phyloP scores from a whole-genome alignment of 2,113 vertebrate genomes.

The Hyaena hyaena region DNA sequence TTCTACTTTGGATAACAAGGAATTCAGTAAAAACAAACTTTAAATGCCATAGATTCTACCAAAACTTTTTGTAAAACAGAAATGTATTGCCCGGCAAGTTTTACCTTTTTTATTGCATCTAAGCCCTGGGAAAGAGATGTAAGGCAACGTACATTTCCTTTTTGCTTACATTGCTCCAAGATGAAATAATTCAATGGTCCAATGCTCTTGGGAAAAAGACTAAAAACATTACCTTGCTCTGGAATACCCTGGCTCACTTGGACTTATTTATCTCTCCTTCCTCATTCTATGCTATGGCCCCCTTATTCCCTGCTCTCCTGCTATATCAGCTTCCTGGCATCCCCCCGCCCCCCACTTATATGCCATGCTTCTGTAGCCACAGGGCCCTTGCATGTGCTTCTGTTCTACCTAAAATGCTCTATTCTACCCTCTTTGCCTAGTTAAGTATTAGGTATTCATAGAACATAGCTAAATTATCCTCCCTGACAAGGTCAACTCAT shows the following conservation, averaged over 20 bases:
- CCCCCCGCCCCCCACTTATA: neutral
- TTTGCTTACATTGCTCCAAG: neutral
- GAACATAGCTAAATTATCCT: neutral
- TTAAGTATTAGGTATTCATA: neutral
- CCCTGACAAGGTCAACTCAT: neutral
- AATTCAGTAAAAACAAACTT: conserved; percentile 42
- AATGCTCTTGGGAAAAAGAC: neutral
- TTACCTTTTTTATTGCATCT: neutral
- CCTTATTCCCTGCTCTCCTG: neutral
- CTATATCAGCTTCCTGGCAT: neutral
- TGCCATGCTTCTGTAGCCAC: neutral
- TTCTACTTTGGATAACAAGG: conserved; percentile 44
- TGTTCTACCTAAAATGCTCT: neutral
- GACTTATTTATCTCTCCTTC: neutral
- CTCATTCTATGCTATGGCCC: neutral
- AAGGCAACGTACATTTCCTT: neutral
- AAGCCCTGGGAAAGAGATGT: neutral
- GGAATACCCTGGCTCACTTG: neutral
- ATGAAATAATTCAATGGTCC: neutral
- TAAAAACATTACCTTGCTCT: neutral
- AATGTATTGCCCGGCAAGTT: neutral
- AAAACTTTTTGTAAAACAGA: neutral
- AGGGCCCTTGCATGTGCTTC: neutral
- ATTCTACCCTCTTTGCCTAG: neutral
- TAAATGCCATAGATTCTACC: neutral